Base-by-base conservation (phyloP, 2,113 vertebrate species). In the Mixornis gularis region DNA sequence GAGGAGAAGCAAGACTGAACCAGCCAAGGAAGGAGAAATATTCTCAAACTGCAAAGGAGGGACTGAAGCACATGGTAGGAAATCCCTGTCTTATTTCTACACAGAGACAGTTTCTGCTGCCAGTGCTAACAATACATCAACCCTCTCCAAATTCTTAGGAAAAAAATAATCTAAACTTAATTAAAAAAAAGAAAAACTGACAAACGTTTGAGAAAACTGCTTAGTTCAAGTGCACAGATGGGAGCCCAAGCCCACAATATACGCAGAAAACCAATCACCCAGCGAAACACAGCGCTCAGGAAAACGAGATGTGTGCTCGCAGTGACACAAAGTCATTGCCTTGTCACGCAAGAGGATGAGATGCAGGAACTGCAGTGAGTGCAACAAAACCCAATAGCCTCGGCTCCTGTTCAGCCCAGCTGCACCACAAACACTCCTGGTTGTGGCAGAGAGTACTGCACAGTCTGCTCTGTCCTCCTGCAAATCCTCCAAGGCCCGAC, bases 251-350 rank as follows among this genome's bases (percentile, higher is more conserved):
- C 38, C 74, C 94, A 87, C 72, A 87, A 73, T 13, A 36, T 10
- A 63, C 5, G 53, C 89, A 87, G 79, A 89, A 87, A 96, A 90
- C 87, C 46, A 17, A 89, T 59, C 89, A 85, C n/a, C 63, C 84
- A 80, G 92, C 0, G 12, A 89, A 92, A 94, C 71, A 55, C 73
- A 70, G 46, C 9, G 48, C 91, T 85, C 63, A 77, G 87, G 87
- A 56, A 89, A 95, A 87, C 4, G 3, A 87, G 89, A 65, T 13
- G 82, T 63, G 82, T 32, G 82, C 76, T 48, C 19, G 63, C 79
- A 83, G 90, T 85, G 92, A 89, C 92, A 95, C 87, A 74, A 85
- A 96, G 91, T 89, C 96, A 89, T 46, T 89, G 89, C 58, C 89
- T 93, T 92, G 91, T 95, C 92, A 94, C 6, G 7, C 80, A 72